Evolutionary conservation across 2,113 vertebrate species (phyloP).

Genomic region (Dolichotis patagonum): DNA sequence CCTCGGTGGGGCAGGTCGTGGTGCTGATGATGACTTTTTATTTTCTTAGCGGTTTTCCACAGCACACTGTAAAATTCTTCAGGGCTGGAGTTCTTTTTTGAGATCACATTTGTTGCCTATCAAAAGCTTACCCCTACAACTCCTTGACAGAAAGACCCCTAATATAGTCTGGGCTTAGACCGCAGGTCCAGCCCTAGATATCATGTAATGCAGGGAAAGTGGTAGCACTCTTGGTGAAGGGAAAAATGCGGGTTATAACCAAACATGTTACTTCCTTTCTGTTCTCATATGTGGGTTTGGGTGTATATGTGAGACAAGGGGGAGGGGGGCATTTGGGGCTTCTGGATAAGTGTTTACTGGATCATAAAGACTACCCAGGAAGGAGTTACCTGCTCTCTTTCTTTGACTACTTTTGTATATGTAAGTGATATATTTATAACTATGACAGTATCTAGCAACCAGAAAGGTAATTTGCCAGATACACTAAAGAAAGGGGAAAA

Average conservation of each 20-base stretch:
- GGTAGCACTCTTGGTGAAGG: not conserved
- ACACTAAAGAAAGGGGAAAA: not conserved
- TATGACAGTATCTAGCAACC: not conserved
- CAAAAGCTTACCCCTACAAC: not conserved
- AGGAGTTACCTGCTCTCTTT: not conserved
- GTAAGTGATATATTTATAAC: not conserved
- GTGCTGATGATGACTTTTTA: not conserved
- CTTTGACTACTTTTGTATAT: not conserved
- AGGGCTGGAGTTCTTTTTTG: not conserved
- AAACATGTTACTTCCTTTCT: not conserved
- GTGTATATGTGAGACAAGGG: not conserved
- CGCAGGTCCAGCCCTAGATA: accelerated
- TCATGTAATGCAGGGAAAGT: not conserved
- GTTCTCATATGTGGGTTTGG: not conserved
- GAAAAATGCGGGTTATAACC: not conserved
- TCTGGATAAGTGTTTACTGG: not conserved
- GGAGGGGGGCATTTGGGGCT: not conserved
- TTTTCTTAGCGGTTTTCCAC: not conserved
- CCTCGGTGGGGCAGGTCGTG: not conserved
- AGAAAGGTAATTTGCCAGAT: not conserved
- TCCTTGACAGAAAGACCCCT: not conserved
- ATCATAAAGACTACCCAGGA: not conserved
- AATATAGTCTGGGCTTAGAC: not conserved
- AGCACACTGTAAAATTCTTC: not conserved
- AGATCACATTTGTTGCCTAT: not conserved